Percentiles rank a stretch among this genome's conserved stretches.
phyloP scores from a whole-genome alignment of 2,797 vertebrate genomes.

The Leucoraja ocellata region DNA sequence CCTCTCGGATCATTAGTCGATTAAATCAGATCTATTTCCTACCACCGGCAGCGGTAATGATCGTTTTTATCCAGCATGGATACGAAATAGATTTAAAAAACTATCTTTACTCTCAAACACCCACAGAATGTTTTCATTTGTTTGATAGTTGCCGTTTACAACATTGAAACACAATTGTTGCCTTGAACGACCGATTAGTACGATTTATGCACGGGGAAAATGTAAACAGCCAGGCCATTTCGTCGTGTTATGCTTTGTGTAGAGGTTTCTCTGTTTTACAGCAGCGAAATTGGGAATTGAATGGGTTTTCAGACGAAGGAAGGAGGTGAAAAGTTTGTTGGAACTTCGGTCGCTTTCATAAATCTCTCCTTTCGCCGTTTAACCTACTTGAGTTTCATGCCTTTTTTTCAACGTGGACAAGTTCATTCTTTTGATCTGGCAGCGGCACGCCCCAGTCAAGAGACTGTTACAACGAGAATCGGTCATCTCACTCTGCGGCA shows the following conservation, averaged over 20 bases:
- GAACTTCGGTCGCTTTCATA: constrained; percentile 76
- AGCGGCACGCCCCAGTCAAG: constrained; percentile 78
- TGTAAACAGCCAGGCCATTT: not conserved
- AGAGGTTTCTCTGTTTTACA: not conserved
- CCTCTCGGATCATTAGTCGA: not conserved
- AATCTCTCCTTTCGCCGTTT: constrained; percentile 60
- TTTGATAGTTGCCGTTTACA: not conserved
- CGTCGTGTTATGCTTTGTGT: not conserved
- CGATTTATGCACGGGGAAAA: not conserved
- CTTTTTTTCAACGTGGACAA: constrained; percentile 71
- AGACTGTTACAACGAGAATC: constrained; percentile 76
- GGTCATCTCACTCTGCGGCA: constrained; percentile 33
- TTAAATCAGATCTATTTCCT: not conserved
- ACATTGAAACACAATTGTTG: not conserved
- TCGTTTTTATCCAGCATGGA: too few relatives aligned
- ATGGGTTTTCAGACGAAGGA: too few relatives aligned
- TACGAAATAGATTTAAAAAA: too few relatives aligned
- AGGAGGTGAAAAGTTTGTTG: constrained; percentile 65
- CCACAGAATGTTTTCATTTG: too few relatives aligned
- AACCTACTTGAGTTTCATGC: constrained; percentile 82
- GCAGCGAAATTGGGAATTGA: constrained; percentile 47
- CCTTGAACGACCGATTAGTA: not conserved
- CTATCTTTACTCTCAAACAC: too few relatives aligned
- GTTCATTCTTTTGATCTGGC: constrained; percentile 82
- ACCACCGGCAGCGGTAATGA: too few relatives aligned